Evolutionary conservation across 1,140 invertebrate species (phyloP), one percentile per base, ranked within the genome.

Genomic region (Drosophila pallidifrons): DNA sequence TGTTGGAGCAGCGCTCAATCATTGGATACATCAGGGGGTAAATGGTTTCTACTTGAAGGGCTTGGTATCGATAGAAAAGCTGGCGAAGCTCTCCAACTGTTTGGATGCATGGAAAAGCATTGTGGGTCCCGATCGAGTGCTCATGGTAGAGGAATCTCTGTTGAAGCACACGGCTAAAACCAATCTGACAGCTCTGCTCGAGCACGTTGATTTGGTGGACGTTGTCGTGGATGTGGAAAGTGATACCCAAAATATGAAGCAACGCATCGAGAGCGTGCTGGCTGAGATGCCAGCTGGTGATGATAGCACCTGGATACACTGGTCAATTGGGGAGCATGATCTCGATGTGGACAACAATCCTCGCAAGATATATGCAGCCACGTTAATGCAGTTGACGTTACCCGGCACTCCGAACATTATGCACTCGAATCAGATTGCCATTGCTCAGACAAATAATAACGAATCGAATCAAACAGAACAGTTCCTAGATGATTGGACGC

Each of bases 41-140:
- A 95, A 97, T 92, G 96, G 97, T 0, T 97, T 97, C 91, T 97
- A 97, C 92, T 92, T 98, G 2, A 96, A 96, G 91, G 96, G 95
- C 11, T 81, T 95, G 16, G 94, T 95, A 83, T 75, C 93, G 10
- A 93, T 94, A 75, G 91, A 91, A n/a, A 82, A 93, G 60, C 92
- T 94, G 76, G 65, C 75, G 1, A 87, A 93, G 74, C 93, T 95
- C 70, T 79, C 92, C 3, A 90, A 93, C 49, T 93, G 93, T 15
- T 81, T 97, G 1, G 93, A 93, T 52, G 82, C 94, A 54, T 97
- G 96, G 96, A 96, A 95, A 85, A 92, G 93, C 25, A 91, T 95
- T 30, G 72, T 97, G 5, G 95, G 95, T 0, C 75, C 79, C 10
- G 93, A 94, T 15, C 94, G 93, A 89, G 94, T 96, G 60, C 81